phyloP scores from a whole-genome alignment of 2,797 vertebrate genomes.

The Prionace glauca region DNA sequence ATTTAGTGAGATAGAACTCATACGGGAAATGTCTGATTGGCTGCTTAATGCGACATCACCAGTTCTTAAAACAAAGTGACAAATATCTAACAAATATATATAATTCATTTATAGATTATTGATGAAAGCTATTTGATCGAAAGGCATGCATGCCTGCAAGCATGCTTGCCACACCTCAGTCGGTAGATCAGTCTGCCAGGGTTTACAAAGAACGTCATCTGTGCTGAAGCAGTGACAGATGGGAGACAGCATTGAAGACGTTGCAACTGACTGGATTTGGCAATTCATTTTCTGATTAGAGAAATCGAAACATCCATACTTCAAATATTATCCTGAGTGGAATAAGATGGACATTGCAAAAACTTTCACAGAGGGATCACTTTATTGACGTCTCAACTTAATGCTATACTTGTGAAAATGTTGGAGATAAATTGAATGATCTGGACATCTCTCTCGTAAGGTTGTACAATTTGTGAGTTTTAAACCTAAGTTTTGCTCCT shows the following conservation, averaged over 20 bases:
- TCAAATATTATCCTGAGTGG: background rate
- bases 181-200: background rate
- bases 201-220: background rate
- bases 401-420: background rate
- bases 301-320: background rate
- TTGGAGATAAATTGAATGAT: background rate
- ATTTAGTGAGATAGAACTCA: background rate
- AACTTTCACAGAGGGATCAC: no score
- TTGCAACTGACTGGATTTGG: background rate
- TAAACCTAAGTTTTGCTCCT: background rate
- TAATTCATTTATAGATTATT: background rate
- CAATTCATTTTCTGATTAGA: background rate
- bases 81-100: background rate
- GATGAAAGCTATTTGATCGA: background rate
- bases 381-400: background rate
- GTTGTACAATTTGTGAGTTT: background rate
- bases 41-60: no score
- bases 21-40: background rate
- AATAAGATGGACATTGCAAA: background rate
- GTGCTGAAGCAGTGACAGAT: background rate
- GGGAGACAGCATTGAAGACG: background rate
- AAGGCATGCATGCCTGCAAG: background rate
- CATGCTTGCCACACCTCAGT: background rate
- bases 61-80: background rate
- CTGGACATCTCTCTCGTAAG: background rate